Conservation (phyloP, 2,797 vertebrate genomes). For the Phoxinus dragarum region DNA sequence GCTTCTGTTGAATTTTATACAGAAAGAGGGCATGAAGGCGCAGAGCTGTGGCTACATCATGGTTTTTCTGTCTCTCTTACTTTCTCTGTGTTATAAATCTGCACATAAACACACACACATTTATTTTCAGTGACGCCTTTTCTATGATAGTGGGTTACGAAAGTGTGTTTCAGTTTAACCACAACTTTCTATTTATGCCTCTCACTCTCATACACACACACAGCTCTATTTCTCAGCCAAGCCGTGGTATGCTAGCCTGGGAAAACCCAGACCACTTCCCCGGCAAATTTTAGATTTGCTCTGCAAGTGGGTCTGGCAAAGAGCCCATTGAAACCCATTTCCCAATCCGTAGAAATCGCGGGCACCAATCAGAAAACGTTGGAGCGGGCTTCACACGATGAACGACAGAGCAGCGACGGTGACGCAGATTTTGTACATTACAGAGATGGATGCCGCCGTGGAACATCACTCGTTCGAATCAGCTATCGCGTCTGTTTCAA, state of each 20-base stretch:
- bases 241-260: not conserved
- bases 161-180: constrained; percentile 10
- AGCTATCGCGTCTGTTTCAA: no score
- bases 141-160: not conserved
- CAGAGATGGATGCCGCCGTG: no score
- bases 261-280: no score
- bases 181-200: not conserved
- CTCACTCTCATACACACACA: not conserved
- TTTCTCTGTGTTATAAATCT: not conserved
- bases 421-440: no score
- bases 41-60: not conserved
- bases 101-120: not conserved
- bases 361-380: no score
- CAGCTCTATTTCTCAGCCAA: not conserved
- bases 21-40: not conserved
- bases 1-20: not conserved
- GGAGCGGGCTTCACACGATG: no score
- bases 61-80: not conserved
- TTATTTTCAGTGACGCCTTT: not conserved
- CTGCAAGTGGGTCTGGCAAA: no score
- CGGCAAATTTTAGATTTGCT: no score
- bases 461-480: no score
- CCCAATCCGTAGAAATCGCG: no score
- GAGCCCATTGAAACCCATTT: no score
- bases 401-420: no score